A percentile compares a stretch with the other conserved stretches of the same genome.
Evolutionary conservation across 2,797 vertebrate species (phyloP).

Genomic region (Miichthys miiuy): DNA sequence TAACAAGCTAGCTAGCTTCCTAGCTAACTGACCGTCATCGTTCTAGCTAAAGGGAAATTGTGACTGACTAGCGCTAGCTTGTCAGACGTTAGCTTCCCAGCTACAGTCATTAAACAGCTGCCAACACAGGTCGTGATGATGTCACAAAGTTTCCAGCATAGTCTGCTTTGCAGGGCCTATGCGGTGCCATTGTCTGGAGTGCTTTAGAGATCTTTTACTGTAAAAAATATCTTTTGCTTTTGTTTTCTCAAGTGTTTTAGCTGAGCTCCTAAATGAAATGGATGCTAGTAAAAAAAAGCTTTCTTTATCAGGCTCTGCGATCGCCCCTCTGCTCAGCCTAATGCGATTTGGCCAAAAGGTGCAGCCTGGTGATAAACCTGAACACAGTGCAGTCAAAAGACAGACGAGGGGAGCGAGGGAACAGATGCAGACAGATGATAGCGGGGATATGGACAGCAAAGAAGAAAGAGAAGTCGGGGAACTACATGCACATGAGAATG

Average conservation of each 20-base stretch:
- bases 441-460: background rate
- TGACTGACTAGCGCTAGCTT: background rate
- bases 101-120: background rate
- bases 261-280: background rate
- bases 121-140: background rate
- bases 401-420: background rate
- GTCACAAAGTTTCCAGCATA: background rate
- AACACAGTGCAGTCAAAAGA: background rate
- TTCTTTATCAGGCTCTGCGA: background rate
- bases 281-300: background rate
- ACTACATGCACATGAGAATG: background rate
- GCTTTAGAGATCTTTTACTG: background rate
- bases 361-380: slow-evolving; percentile 12
- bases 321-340: background rate
- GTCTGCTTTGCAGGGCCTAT: too few species aligned
- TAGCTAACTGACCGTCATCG: background rate
- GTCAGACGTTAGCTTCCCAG: background rate
- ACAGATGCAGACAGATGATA: background rate
- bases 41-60: background rate
- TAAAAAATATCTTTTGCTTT: too few species aligned
- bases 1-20: too few species aligned
- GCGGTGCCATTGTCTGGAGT: background rate
- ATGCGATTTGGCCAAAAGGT: background rate
- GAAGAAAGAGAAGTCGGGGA: background rate
- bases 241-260: background rate